Evolutionary conservation across 2,797 vertebrate genomes (phyloP), one percentile per base, ranked within the genome.

Genomic region (Sebastes umbrosus): DNA sequence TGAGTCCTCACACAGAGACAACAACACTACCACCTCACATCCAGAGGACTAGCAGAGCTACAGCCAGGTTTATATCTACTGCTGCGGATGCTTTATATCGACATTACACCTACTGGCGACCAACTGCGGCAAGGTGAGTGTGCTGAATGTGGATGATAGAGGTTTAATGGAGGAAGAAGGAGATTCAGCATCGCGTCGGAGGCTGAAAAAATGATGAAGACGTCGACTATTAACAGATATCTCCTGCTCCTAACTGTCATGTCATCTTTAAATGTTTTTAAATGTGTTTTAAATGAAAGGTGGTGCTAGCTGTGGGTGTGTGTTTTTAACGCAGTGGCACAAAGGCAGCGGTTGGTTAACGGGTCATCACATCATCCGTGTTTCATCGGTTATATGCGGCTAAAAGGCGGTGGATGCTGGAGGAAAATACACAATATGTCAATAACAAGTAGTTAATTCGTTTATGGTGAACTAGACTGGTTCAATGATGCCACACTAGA

Each of bases 61-160:
- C 67, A 3, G 64, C 62, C 1, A 22, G 68, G 2, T 25, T 22
- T 11, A 20, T 24, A 20, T 24, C n/a, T 2, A 8, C 50, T 1
- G 55, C 59, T 7, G 2, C 75, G 4, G 20, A 57, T 27, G 70
- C 36, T 8, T 24, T 50, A 7, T 3, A 1, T 36, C 36, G n/a
- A 57, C 0, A 55, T n/a, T 16, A 24, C 14, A 62, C 4, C 55
- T 1, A 8, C 25, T 9, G 20, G 3, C 31, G 14, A 72, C 20
- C 4, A 14, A 9, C 66, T 13, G 32, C 55, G 52, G 32, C 86
- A 88, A 87, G 88, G 92, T 90, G 65, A 85, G 82, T 18, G 50
- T 10, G 5, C 29, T 12, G 0, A 1, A 29, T 54, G 1, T 1
- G 0, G 2, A 3, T 70, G 13, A 18, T 4, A 7, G 3, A 11